Evolutionary conservation across 2,888 invertebrate genomes (phyloP), one percentile per base, ranked within the genome.

Genomic region (Helicoverpa assulta): DNA sequence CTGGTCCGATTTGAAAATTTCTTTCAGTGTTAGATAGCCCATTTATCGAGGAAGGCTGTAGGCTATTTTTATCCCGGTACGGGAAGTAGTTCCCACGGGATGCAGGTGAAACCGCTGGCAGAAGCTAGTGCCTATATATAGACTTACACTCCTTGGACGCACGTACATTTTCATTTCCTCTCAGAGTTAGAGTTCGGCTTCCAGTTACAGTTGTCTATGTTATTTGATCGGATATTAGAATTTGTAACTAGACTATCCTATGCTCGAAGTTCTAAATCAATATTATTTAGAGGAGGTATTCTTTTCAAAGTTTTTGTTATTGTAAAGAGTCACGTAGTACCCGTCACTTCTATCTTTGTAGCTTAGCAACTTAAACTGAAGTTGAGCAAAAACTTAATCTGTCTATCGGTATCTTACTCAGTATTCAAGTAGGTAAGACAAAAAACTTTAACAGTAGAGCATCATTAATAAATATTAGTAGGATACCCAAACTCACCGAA

Each of bases 311-410:
- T 73, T 71, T 67, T 60, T 60, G 16, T 56, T 16, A 56, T 40
- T 40, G 19, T n/a, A 53, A 47, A 12, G 3, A 60, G 52, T 75
- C 68, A 68, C 60, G 18, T 70, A 21, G 52, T 47, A 50, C 40
- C 26, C 37, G 66, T 71, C 43, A 58, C 71, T 56, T 64, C 18
- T 1, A 54, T 59, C 33, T 37, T 29, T 29, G 6, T 6, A 29
- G n/a, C 50, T 33, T 37, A 50, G 21, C 19, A 63, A 71, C 77
- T 73, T 53, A 40, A 52, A 50, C 53, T 51, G 5, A 62, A 64
- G 18, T 55, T 5, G 53, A 12, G 16, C 47, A 79, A 81, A 82
- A 76, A 81, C 69, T 14, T 62, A 61, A 57, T 60, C n/a, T 26
- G 50, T 63, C 76, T 66, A 67, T 61, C 33, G 65, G 68, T 62